Evolutionary conservation across 2,113 vertebrate species (phyloP).

Genomic region (Stomatorhinus ivindoensis): DNA sequence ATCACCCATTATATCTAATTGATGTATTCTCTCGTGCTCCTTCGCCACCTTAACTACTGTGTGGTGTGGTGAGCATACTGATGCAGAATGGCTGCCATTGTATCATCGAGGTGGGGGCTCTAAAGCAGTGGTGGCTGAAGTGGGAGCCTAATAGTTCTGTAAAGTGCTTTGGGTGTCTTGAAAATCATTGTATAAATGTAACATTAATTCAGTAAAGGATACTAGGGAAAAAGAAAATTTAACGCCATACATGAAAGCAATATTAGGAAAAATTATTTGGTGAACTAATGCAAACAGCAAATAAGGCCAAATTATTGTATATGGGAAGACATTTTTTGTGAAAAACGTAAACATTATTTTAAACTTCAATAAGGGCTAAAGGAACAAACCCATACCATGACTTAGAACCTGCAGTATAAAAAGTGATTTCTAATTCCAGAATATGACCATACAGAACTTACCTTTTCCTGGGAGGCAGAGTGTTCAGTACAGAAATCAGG

Average conservation of each 20-base stretch:
- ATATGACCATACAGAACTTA: background rate
- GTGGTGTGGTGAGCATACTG: no score
- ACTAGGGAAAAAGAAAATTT: background rate
- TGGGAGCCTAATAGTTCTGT: background rate
- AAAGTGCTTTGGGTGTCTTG: background rate
- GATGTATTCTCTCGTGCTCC: no score
- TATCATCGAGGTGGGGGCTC: no score
- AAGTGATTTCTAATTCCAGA: background rate
- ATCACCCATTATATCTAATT: no score
- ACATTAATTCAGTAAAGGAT: background rate
- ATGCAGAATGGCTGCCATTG: no score
- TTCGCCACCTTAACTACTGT: no score
- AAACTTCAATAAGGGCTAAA: background rate
- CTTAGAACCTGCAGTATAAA: background rate
- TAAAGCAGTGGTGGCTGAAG: no score
- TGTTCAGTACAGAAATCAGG: background rate
- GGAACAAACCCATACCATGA: slow-evolving; percentile 22
- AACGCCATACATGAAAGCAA: background rate
- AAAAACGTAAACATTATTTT: background rate
- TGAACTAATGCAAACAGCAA: background rate
- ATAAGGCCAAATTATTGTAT: background rate
- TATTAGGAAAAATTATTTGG: background rate
- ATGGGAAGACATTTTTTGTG: background rate
- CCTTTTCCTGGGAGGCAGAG: background rate
- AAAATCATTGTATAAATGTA: background rate